Conservation (phyloP, 2,797 vertebrate genomes). For the Ambastaia sidthimunki region DNA sequence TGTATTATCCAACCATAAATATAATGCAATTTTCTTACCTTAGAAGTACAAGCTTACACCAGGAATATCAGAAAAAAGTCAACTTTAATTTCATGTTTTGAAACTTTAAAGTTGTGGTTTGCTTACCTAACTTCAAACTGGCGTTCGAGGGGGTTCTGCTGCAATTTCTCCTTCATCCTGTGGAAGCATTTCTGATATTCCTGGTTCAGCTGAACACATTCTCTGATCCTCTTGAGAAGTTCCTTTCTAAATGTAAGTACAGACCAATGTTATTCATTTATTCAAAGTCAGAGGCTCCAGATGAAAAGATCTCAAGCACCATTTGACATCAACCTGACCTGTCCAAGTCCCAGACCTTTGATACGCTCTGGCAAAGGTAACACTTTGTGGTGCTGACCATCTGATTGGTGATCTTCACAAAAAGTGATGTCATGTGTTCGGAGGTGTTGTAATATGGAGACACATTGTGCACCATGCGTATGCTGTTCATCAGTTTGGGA, state of each 20-base stretch:
- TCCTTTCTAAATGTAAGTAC: slow-evolving; percentile 68
- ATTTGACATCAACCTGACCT: slow-evolving; percentile 68
- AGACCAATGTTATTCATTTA: not conserved
- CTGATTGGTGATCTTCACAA: slow-evolving; percentile 88
- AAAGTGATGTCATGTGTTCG: slow-evolving; percentile 82
- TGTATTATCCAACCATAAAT: not conserved
- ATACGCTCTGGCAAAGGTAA: slow-evolving; percentile 75
- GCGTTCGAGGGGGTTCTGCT: slow-evolving; percentile 68
- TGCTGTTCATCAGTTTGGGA: slow-evolving; percentile 78
- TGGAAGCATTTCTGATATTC: slow-evolving; percentile 81
- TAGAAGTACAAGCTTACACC: not conserved
- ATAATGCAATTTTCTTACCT: not conserved
- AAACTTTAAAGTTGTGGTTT: slow-evolving; percentile 74
- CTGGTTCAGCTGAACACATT: slow-evolving; percentile 77
- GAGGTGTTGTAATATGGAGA: slow-evolving; percentile 84
- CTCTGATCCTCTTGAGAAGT: slow-evolving; percentile 76
- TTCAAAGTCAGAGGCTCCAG: not conserved
- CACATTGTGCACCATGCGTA: slow-evolving; percentile 79
- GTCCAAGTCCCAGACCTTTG: slow-evolving; percentile 81
- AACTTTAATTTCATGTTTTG: not conserved
- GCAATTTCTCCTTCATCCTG: slow-evolving; percentile 73
- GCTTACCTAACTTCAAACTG: slow-evolving; percentile 72
- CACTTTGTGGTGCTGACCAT: slow-evolving; percentile 81
- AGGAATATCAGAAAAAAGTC: not conserved
- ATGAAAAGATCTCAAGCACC: not conserved